Base-by-base conservation (phyloP, 2,113 vertebrate species). In the Verasper variegatus region DNA sequence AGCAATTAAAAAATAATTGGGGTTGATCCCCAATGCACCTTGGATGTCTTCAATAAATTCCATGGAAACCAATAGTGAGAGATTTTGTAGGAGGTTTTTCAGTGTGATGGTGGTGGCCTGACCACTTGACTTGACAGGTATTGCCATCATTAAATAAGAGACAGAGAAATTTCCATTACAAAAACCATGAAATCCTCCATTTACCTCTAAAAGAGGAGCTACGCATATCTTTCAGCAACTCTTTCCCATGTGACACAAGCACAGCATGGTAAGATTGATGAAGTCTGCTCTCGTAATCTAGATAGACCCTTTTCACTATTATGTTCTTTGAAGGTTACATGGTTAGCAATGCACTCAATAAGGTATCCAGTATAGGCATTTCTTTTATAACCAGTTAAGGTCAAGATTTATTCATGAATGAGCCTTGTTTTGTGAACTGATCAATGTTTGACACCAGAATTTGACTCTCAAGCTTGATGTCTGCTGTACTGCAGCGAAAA, bases 121-220 rank as follows among this genome's bases (percentile, higher is more conserved):
- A 14, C 60, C 35, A 14, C 60, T 62, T 62, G 20, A 62, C n/a
- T 62, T 62, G 60, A 42, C 35, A 61, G 27, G 4, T 61, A 42
- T 14, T 62, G 5, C 20, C 20, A 15, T 62, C 5, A 35, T 4
- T 20, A 12, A 45, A 45, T 45, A 45, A 45, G 42, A 45, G 42
- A 45, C 42, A 14, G 42, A 45, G 13, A 45, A 3, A 45, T 45
- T 45, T 45, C 13, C 13, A 45, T 45, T 45, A 45, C 42, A 45
- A 45, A 45, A 45, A 13, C 13, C 13, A 45, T 45, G 42, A 45
- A 45, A 45, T 45, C 11, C 42, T 14, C 42, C 13, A 14, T 12
- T 45, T 45, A 45, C 42, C 13, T 40, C 7, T 40, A 40, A 40
- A 4, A 40, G 3, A 45, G 10, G 42, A 45, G 12, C 14, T 45